A percentile compares a stretch with the other conserved stretches of the same genome.
Conservation (phyloP, 30 jellyfish, hydroid and myxozoan genomes). For the Hydra vulgaris region DNA sequence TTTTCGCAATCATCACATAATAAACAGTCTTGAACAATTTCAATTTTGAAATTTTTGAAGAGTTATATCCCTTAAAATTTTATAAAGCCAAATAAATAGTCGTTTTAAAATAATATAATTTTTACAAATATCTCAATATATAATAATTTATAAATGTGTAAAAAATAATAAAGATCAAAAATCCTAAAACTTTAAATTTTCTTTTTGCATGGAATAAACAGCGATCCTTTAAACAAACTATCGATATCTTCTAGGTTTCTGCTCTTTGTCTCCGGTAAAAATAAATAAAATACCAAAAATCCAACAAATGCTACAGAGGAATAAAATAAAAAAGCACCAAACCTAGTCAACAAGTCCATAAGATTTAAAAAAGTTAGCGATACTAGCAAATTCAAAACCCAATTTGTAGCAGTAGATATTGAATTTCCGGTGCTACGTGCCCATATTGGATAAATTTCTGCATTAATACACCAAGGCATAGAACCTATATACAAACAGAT, state of each 20-base stretch:
- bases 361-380: conserved; percentile 64
- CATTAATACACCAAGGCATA: conserved; percentile 90
- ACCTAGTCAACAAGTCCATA: conserved; percentile 33
- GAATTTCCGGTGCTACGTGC: conserved; percentile 74
- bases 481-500: too few species aligned
- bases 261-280: conserved; percentile 79
- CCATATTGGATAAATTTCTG: conserved; percentile 93
- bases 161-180: too few species aligned
- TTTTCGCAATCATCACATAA: too few species aligned
- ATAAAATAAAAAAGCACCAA: conserved; percentile 71
- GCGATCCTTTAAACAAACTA: conserved; percentile 41
- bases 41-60: too few species aligned
- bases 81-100: too few species aligned
- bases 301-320: conserved; percentile 51
- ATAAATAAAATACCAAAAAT: conserved; percentile 37
- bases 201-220: neutral
- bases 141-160: too few species aligned
- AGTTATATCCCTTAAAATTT: too few species aligned
- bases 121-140: too few species aligned
- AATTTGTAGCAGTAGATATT: conserved; percentile 57
- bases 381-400: conserved; percentile 59
- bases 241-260: conserved; percentile 68
- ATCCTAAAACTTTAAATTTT: too few species aligned
- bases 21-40: too few species aligned
- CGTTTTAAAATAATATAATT: too few species aligned